phyloP scores from a whole-genome alignment of 2,113 vertebrate genomes.

The Seriola dumerili region DNA sequence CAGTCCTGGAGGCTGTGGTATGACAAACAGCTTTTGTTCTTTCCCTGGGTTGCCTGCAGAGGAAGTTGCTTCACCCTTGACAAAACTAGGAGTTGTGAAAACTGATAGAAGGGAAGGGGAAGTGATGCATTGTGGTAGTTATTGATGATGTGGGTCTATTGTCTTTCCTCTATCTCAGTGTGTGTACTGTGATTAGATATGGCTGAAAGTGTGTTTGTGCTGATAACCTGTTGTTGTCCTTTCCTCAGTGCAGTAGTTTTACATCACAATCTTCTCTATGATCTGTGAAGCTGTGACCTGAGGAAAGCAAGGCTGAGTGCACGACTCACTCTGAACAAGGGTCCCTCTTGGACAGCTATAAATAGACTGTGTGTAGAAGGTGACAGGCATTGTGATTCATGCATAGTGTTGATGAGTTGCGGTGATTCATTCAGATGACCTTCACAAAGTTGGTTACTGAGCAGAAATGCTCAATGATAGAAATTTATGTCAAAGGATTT shows the following conservation, averaged over 20 bases:
- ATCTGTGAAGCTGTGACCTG: background rate
- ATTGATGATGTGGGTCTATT: conserved; percentile 46
- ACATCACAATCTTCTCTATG: background rate
- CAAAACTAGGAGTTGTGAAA: conserved; percentile 73
- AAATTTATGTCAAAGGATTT: background rate
- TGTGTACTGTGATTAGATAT: conserved; percentile 18
- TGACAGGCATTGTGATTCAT: conserved; percentile 54
- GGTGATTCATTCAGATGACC: conserved; percentile 56
- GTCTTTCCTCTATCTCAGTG: conserved; percentile 21
- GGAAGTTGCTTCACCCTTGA: conserved; percentile 75
- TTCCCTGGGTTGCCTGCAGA: conserved; percentile 50
- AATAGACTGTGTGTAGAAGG: conserved; percentile 53
- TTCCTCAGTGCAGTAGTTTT: background rate
- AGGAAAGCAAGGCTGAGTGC: conserved; percentile 7
- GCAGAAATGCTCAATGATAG: conserved; percentile 21
- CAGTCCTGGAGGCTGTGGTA: background rate
- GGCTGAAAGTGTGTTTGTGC: background rate
- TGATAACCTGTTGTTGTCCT: background rate
- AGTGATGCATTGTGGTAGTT: conserved; percentile 57
- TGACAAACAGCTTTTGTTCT: conserved; percentile 28
- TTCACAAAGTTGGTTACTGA: conserved; percentile 44
- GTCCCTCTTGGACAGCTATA: conserved; percentile 41
- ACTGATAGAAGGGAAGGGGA: conserved; percentile 66
- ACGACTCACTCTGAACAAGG: conserved; percentile 7
- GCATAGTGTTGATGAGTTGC: conserved; percentile 32